Percentiles rank a stretch among this genome's conserved stretches.
Conservation (phyloP, 2,113 vertebrate genomes). For the Cephalopholis sonnerati region DNA sequence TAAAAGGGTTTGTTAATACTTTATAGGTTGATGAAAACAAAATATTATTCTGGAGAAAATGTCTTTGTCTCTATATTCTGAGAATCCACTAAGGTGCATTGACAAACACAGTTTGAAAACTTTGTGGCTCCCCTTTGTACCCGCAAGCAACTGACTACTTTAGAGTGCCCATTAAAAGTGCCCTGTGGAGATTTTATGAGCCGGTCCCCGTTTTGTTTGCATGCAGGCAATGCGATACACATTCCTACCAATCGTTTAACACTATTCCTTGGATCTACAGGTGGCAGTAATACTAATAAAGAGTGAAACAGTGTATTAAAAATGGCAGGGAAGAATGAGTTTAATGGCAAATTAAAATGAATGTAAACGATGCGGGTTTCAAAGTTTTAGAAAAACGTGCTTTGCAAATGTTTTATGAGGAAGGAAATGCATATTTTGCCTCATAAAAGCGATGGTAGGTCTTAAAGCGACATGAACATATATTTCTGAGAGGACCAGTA, state of each 20-base stretch:
- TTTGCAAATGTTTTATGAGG: no score
- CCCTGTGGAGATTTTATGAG: no score
- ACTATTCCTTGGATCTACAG: neutral
- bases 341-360: no score
- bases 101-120: neutral
- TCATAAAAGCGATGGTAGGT: no score
- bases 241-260: constrained; percentile 4
- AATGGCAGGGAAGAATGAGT: neutral
- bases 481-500: neutral
- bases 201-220: no score
- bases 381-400: no score
- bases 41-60: neutral
- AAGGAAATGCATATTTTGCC: no score
- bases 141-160: neutral
- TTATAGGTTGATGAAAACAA: neutral
- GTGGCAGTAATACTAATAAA: neutral
- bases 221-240: neutral
- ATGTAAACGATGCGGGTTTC: no score
- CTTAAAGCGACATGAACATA: neutral
- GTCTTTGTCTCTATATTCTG: neutral
- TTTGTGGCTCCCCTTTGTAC: neutral
- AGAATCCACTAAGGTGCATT: neutral
- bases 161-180: neutral
- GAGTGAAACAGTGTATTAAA: neutral
- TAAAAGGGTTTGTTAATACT: neutral